A percentile compares a stretch with the other conserved stretches of the same genome.
Conservation (phyloP, 2,113 vertebrate species). For the Mungos mungo region DNA sequence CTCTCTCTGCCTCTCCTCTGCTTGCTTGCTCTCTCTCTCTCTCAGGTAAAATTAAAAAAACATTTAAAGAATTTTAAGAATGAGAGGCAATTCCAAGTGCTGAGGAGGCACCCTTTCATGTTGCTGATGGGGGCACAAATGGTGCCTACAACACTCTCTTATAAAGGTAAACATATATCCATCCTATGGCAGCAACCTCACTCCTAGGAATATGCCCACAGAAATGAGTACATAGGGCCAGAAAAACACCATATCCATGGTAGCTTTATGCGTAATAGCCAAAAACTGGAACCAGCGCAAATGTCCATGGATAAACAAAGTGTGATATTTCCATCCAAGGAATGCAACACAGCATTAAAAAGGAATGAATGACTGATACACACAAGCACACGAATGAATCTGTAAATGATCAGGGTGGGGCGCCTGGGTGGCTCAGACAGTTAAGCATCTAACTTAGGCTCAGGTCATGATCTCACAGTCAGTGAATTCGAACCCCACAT, state of each 20-base stretch:
- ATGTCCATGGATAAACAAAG: background rate
- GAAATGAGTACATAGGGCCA: background rate
- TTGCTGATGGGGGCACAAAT: rapidly evolving
- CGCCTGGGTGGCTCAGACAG: no score
- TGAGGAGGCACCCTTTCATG: rapidly evolving
- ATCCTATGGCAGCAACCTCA: background rate
- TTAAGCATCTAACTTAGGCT: no score
- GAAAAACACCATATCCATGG: background rate
- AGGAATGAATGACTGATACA: background rate
- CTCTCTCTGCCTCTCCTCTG: no score
- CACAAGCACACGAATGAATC: background rate
- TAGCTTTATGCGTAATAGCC: background rate
- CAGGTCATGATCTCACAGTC: no score
- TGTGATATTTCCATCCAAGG: background rate
- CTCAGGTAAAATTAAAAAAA: no score
- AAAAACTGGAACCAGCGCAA: background rate
- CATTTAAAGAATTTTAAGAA: background rate
- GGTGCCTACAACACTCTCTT: background rate
- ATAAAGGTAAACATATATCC: background rate
- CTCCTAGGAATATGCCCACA: background rate
- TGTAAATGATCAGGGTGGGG: background rate
- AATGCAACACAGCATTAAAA: background rate
- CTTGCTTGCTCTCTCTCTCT: no score
- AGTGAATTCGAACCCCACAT: no score
- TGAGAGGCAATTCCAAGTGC: background rate